Base-by-base conservation (phyloP, 2,797 vertebrate genomes). In the Chaunax sp. region DNA sequence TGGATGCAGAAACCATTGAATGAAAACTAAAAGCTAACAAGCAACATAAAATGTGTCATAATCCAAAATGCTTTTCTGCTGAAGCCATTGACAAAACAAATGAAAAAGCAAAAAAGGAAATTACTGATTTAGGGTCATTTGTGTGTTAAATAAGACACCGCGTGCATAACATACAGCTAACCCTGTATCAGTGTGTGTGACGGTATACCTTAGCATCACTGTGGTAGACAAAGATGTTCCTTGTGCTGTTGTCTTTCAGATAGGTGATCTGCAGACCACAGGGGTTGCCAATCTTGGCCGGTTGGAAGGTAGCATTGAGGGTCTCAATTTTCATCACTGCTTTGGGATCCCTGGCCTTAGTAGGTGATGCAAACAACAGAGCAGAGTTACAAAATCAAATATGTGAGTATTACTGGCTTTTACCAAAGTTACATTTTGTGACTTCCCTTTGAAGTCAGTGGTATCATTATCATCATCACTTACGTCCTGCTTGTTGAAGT, bases 401-500 rank as follows among this genome's bases (percentile, higher is more conserved):
- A n/a, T n/a, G n/a, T n/a, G n/a, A n/a, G n/a, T n/a, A n/a, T n/a
- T n/a, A n/a, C n/a, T n/a, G n/a, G n/a, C n/a, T n/a, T n/a, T n/a
- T n/a, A n/a, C n/a, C n/a, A n/a, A n/a, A n/a, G n/a, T n/a, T n/a
- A n/a, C n/a, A n/a, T n/a, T n/a, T n/a, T n/a, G n/a, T n/a, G n/a
- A n/a, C n/a, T n/a, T n/a, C 25, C 28, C 0, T 14, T 22, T 12
- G 18, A 51, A 50, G 58, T n/a, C 23, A 16, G 45, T 35, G 37
- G 45, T 1, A n/a, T 55, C 37, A 15, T 51, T 8, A 18, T 38
- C 18, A n/a, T n/a, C n/a, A n/a, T 8, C 7, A 53, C 97, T 97
- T 86, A 98, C 98, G 0, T 99, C 98, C 1, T 96, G 96, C 78
- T 97, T 98, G 95, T 98, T 99, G 94, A 97, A 99, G 81, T 99